These are phyloP conservation scores for Moxostoma hubbsi DNA, from an alignment of 2,797 vertebrate genomes.

Conservation along the genomic window DNA sequence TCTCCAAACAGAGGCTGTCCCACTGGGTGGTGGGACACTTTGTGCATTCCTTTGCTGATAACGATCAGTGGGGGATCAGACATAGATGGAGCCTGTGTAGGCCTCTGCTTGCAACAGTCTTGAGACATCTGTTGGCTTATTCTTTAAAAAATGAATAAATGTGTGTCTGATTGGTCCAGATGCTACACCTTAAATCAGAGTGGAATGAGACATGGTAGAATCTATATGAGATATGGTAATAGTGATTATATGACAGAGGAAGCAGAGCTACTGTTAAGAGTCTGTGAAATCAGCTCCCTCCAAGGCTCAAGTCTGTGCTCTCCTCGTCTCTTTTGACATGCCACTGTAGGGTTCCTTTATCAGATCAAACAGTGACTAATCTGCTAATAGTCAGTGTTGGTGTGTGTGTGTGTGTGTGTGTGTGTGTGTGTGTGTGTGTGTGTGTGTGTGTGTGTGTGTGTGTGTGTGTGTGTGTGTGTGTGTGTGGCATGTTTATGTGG, in stretches of 20 bases:
- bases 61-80: no score
- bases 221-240: not conserved
- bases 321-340: constrained; percentile 7
- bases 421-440: not conserved
- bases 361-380: constrained; percentile 37
- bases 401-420: constrained; percentile 11
- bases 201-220: constrained; percentile 12
- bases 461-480: no score
- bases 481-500: no score
- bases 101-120: no score
- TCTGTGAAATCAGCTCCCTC: not conserved
- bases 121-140: no score
- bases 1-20: no score
- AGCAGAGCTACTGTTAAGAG: not conserved
- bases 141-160: no score
- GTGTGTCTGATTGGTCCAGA: no score
- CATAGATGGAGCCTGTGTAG: no score
- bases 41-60: no score
- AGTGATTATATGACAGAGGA: not conserved
- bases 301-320: constrained; percentile 4
- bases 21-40: no score
- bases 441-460: no score
- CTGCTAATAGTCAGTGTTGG: constrained; percentile 14
- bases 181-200: not conserved
- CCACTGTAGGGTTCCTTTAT: constrained; percentile 18